A percentile compares a stretch with the other conserved stretches of the same genome.
Conservation (phyloP, 1,140 invertebrate genomes). For the Teleogryllus occipitalis region DNA sequence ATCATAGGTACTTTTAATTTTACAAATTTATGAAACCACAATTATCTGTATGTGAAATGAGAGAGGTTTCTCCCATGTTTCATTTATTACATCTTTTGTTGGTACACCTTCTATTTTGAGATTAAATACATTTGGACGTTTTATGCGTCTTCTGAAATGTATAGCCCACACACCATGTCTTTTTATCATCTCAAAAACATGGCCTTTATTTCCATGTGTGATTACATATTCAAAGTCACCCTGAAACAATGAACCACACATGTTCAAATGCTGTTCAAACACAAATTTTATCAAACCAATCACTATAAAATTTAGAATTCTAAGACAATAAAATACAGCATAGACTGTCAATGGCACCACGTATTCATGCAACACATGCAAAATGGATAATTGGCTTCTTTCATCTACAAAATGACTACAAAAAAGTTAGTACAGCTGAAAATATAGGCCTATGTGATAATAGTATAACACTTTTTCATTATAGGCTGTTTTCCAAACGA, state of each 20-base stretch:
- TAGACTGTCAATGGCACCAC: neutral
- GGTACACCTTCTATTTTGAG: slow-evolving; percentile 48
- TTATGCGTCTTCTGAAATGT: slow-evolving; percentile 50
- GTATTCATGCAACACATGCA: neutral
- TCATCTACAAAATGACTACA: neutral
- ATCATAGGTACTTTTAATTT: neutral
- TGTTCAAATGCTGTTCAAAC: neutral
- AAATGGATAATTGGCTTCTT: neutral
- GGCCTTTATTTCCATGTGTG: slow-evolving; percentile 51
- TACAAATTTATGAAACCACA: slow-evolving; percentile 34
- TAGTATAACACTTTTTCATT: neutral
- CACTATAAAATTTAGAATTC: neutral
- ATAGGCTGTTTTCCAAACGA: neutral
- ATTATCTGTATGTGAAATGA: slow-evolving; percentile 41
- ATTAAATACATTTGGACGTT: slow-evolving; percentile 44
- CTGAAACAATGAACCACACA: slow-evolving; percentile 28
- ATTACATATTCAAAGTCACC: slow-evolving; percentile 58
- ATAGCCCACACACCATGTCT: slow-evolving; percentile 53
- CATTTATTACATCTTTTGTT: slow-evolving; percentile 26
- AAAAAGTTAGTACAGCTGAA: neutral
- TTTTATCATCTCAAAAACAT: slow-evolving; percentile 55
- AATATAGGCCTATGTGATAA: neutral
- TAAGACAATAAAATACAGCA: neutral
- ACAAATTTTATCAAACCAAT: neutral
- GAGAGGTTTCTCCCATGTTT: slow-evolving; percentile 45